Base-by-base conservation (phyloP, 2,113 vertebrate genomes). In the Larimichthys polyactis region DNA sequence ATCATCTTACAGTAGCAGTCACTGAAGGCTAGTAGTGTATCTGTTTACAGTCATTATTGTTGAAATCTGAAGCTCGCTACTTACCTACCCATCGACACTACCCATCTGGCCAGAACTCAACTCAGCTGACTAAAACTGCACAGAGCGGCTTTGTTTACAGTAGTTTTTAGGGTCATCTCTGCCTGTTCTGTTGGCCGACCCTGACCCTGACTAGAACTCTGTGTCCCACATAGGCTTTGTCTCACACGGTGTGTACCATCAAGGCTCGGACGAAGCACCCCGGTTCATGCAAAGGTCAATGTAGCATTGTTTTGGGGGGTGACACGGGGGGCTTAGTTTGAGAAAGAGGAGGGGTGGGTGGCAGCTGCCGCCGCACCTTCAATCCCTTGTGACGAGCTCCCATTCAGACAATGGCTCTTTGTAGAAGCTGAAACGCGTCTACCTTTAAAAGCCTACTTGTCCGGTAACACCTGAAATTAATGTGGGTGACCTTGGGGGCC, bases 381-480 rank as follows among this genome's bases (percentile, higher is more conserved):
- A 82, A 54, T 83, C 75, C 75, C 43, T 63, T 40, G 57, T 44
- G 59, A 66, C n/a, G 36, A 44, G 75, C 76, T 40, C 11, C 57
- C 24, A 32, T 40, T 32, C 65, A 55, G 54, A 90, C 82, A 93
- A 74, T 52, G 83, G 63, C 54, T 68, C 89, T 91, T 91, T 91
- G 81, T 94, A 27, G 67, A 43, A 22, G 57, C 82, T 79, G 73
- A 68, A 29, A 44, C 3, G 40, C 66, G 20, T 27, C 19, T 69
- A 65, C 49, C 51, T 87, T 85, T 80, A 79, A 90, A 68, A 73
- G 48, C 60, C 78, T 73, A 87, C 89, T 80, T 91, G 86, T 92
- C 86, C 16, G 43, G 77, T 88, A 74, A 82, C 91, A 92, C 87
- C 87, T 91, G 83, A 89, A 90, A 93, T 94, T 90, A 93, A 68